Evolutionary conservation across 2,888 invertebrate species (phyloP).

Genomic region (Exocentrus adspersus): DNA sequence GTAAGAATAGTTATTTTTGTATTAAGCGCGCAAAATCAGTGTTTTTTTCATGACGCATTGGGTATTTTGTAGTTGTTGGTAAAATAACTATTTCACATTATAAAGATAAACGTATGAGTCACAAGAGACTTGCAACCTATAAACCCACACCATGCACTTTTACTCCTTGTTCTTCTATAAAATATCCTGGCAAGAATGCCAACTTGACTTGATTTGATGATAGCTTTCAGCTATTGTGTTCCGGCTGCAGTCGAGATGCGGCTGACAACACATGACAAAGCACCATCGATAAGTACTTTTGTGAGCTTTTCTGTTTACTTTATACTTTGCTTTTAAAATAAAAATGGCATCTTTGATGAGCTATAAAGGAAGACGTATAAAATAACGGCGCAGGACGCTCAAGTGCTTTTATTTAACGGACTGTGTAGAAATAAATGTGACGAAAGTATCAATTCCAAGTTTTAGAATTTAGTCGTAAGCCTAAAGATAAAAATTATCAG

Average conservation of each 20-base stretch:
- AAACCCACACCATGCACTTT: not conserved
- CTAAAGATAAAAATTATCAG: too few relatives aligned
- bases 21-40: too few relatives aligned
- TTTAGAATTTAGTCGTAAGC: too few relatives aligned
- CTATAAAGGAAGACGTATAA: not conserved
- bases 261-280: slow-evolving; percentile 47
- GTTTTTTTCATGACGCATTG: too few relatives aligned
- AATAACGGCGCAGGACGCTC: not conserved
- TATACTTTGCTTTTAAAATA: slow-evolving; percentile 16
- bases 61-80: too few relatives aligned
- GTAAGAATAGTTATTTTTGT: too few relatives aligned
- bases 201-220: slow-evolving; percentile 48
- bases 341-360: slow-evolving; percentile 14
- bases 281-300: slow-evolving; percentile 41
- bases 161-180: slow-evolving; percentile 13
- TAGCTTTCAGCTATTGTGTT: slow-evolving; percentile 51
- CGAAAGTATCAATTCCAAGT: not conserved
- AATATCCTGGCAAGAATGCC: slow-evolving; percentile 31
- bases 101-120: not conserved
- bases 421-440: not conserved
- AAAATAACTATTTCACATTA: too few relatives aligned
- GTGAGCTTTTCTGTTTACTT: slow-evolving; percentile 30
- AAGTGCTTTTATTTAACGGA: not conserved
- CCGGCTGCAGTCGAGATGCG: slow-evolving; percentile 44
- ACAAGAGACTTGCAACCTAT: not conserved